Evolutionary conservation across 2,888 invertebrate genomes (phyloP), one percentile per base, ranked within the genome.

Genomic region (Spicauda simplicius): DNA sequence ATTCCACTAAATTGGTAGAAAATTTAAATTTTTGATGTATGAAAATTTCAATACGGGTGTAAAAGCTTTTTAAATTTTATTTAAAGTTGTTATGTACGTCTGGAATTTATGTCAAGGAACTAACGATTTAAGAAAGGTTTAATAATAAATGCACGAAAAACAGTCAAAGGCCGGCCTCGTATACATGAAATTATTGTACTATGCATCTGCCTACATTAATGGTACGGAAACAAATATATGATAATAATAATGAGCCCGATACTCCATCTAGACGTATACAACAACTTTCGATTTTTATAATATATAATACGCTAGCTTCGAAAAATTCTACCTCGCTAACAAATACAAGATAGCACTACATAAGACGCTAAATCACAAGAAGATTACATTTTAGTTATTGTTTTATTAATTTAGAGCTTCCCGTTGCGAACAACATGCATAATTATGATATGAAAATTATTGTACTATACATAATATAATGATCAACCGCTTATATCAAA

Each of bases 341-440:
- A 71, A 64, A 73, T 73, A 76, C 66, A 78, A 59, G 45, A 65
- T 71, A 77, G 76, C 73, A 78, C 82, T 84, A 83, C 80, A 73
- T 81, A 83, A 78, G 76, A 80, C 76, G 78, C 85, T 87, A 82
- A 81, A 85, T 85, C 83, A 86, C 85, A 83, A 83, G 79, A 80
- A 82, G 76, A 78, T 78, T 77, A 59, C 85, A 84, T 53, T 59
- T 59, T 65, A 65, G 65, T 65, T 65, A 84, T 84, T 84, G 84
- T 86, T 48, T 56, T 58, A 33, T 62, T 19, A 60, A 69, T 60
- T 50, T 64, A 20, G 57, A 48, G 45, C 41, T 12, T 20, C 61
- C 54, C 54, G 0, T 18, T 25, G 56, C 37, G 61, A 45, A 58
- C 71, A 64, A 60, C 52, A n/a, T 37, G 59, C 64, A 53, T 41